Base-by-base conservation (phyloP, 2,797 vertebrate species). In the Phoebastria nigripes region DNA sequence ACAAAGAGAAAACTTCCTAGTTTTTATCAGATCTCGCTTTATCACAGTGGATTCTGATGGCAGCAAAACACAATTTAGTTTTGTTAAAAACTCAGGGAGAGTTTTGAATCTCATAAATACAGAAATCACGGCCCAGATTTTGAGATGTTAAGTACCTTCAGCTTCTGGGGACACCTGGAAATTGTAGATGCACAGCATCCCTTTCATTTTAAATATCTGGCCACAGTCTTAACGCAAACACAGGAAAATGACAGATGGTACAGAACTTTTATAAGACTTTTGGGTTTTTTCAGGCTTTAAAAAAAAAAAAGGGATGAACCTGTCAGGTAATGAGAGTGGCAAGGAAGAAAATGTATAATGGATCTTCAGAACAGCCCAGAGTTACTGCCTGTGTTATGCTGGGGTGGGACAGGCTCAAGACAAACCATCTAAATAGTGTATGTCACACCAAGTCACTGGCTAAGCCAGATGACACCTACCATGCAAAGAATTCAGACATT, bases 1-100 rank as follows among this genome's bases (percentile, higher is more conserved):
- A 95, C 83, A 96, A 96, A 97, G 93, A 94, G 91, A 95, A 98
- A 97, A 90, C 85, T 97, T 98, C 90, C 94, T 86, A 46, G 66
- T 96, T 69, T 97, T 96, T 96, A 97, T 93, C 73, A 81, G 96
- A 90, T 95, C 92, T 97, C 28, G 19, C 85, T 95, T 97, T 93
- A 94, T 81, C 79, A 91, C 86, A 41, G 87, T 94, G 81, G 91
- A 76, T 87, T 95, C 96, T 95, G 69, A 96, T 94, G 95, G 86
- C 92, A 96, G 85, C 77, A 96, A 97, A 97, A 96, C 49, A 77
- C 56, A 82, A 88, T 89, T 95, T 92, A 88, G 93, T 90, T 97
- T 97, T 96, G 78, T 89, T 96, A 93, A 95, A 89, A 97, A 73
- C 56, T 87, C 77, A 42, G 88, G 80, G 66, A 95, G 85, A 96